phyloP scores from a whole-genome alignment of 2,888 invertebrate species.

The Dryococelus australis region DNA sequence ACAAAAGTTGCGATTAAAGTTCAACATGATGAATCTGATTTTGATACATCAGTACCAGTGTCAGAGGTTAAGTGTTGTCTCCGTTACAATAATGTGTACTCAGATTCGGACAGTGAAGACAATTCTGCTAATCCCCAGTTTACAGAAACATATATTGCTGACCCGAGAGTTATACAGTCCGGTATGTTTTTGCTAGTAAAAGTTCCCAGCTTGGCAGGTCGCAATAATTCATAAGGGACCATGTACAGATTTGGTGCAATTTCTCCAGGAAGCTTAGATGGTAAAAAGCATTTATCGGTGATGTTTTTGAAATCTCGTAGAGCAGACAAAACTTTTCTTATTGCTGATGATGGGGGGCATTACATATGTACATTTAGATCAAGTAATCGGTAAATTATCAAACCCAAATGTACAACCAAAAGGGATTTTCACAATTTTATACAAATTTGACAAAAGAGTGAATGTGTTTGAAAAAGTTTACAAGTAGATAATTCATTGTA shows the following conservation, averaged over 20 bases:
- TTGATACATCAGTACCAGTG: neutral
- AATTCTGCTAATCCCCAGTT: neutral
- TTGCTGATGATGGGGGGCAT: neutral
- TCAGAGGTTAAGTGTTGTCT: neutral
- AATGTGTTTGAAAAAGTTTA: neutral
- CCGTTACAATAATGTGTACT: neutral
- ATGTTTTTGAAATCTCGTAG: slow-evolving; percentile 17
- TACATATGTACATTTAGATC: slow-evolving; percentile 24
- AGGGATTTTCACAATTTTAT: slow-evolving; percentile 5
- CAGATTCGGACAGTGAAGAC: neutral
- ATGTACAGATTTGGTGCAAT: neutral
- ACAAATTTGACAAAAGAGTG: too few relatives aligned
- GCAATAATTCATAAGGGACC: neutral
- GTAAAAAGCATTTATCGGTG: neutral
- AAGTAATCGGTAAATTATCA: slow-evolving; percentile 18
- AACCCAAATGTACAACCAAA: slow-evolving; percentile 7
- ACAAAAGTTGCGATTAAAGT: neutral
- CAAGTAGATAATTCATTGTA: too few relatives aligned
- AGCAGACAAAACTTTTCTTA: neutral
- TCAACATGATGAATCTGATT: neutral
- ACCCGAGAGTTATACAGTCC: neutral
- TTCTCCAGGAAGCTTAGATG: neutral
- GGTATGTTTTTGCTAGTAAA: neutral
- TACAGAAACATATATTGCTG: neutral
- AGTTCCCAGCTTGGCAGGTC: neutral